Evolutionary conservation across 2,888 invertebrate genomes (phyloP).

Genomic region (Yponomeuta sedellus): DNA sequence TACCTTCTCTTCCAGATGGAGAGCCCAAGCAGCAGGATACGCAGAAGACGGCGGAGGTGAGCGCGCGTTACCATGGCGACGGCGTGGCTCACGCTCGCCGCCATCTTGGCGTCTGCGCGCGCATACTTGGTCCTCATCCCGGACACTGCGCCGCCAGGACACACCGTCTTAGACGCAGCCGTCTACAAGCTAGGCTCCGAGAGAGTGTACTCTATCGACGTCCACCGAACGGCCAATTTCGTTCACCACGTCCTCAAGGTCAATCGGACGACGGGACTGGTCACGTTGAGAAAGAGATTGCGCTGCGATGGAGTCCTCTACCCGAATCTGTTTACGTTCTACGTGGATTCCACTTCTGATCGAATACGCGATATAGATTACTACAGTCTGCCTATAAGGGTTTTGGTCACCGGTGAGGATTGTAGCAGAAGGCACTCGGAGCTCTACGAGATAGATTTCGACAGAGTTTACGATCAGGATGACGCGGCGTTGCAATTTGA

Average conservation of each 20-base stretch:
- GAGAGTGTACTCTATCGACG: slow-evolving; percentile 86
- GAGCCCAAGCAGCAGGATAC: slow-evolving; percentile 41
- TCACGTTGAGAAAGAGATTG: slow-evolving; percentile 82
- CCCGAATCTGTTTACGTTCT: slow-evolving; percentile 89
- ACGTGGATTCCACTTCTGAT: slow-evolving; percentile 90
- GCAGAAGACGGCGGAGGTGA: slow-evolving; percentile 67
- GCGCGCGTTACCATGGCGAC: slow-evolving; percentile 36
- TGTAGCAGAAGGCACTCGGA: slow-evolving; percentile 81
- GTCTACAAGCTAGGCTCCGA: slow-evolving; percentile 88
- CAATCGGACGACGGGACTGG: slow-evolving; percentile 83
- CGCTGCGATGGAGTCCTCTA: slow-evolving; percentile 89
- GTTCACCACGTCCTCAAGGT: slow-evolving; percentile 87
- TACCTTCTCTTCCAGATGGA: slow-evolving; percentile 47
- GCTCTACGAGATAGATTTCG: slow-evolving; percentile 76
- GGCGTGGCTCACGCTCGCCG: slow-evolving; percentile 45
- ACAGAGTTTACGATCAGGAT: slow-evolving; percentile 73
- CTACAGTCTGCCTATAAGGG: slow-evolving; percentile 86
- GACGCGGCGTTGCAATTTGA: slow-evolving; percentile 63
- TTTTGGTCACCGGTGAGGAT: slow-evolving; percentile 83
- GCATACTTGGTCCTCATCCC: slow-evolving; percentile 78
- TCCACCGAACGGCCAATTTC: slow-evolving; percentile 88
- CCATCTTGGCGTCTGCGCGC: slow-evolving; percentile 46
- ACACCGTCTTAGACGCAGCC: slow-evolving; percentile 85
- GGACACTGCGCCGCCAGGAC: slow-evolving; percentile 78
- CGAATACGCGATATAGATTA: slow-evolving; percentile 87